A percentile compares a stretch with the other conserved stretches of the same genome.
These are phyloP conservation scores for Byasa hedistus DNA, from an alignment of 2,888 invertebrate species.

Conservation along the genomic window DNA sequence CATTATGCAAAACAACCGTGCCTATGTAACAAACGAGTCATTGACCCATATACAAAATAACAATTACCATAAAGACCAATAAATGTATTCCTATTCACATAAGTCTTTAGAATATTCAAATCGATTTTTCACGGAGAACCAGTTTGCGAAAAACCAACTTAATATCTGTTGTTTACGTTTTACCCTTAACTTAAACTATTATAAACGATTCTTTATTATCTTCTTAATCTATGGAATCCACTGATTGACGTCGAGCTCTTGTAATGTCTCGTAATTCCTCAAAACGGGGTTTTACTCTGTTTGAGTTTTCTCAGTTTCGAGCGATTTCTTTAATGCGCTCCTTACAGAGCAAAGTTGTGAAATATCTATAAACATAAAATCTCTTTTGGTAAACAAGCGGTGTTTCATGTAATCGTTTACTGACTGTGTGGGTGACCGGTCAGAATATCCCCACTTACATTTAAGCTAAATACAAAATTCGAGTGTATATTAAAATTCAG, in stretches of 20 bases:
- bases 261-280: no score
- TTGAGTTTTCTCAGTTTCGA: no score
- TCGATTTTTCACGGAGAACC: conserved; percentile 15
- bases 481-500: no score
- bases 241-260: no score
- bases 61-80: not conserved
- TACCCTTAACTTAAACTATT: conserved; percentile 3
- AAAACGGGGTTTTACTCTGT: no score
- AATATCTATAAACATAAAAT: not conserved
- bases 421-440: no score
- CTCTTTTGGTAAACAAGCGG: not conserved
- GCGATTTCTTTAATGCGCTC: no score
- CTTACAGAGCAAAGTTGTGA: no score
- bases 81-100: conserved; percentile 5
- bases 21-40: conserved; percentile 1
- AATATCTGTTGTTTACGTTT: conserved; percentile 6
- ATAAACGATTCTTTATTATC: not conserved
- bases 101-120: conserved; percentile 8
- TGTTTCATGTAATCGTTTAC: no score
- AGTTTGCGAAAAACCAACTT: conserved; percentile 12
- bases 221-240: no score
- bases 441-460: not conserved
- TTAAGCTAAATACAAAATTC: not conserved
- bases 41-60: conserved; percentile 13
- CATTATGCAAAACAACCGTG: not conserved